Evolutionary conservation across 1,140 invertebrate genomes (phyloP).

Genomic region (Gryon sp.): DNA sequence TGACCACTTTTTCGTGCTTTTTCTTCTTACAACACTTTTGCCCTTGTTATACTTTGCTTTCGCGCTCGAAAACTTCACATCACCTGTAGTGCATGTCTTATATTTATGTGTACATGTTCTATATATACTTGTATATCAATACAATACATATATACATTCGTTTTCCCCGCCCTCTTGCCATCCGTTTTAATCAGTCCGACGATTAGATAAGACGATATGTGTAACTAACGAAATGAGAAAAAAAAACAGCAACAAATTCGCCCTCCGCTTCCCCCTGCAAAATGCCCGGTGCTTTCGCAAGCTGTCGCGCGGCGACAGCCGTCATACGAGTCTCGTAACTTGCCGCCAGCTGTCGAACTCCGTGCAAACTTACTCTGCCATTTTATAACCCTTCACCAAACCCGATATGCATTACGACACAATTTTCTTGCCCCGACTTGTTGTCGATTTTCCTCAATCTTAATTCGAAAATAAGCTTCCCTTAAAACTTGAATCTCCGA

Average conservation of each 20-base stretch:
- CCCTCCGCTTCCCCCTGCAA: neutral
- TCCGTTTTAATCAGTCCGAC: too few species aligned
- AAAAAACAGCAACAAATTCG: too few species aligned
- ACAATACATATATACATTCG: too few species aligned
- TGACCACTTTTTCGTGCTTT: neutral
- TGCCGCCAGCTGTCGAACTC: slow-evolving; percentile 62
- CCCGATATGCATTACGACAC: slow-evolving; percentile 15
- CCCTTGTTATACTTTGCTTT: neutral
- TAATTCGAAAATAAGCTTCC: slow-evolving; percentile 34
- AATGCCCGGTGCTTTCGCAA: slow-evolving; percentile 30
- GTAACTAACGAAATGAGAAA: slow-evolving; percentile 48
- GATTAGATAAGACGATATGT: slow-evolving; percentile 58
- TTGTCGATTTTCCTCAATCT: slow-evolving; percentile 6
- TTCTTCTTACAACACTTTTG: too few species aligned
- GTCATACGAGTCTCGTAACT: slow-evolving; percentile 62
- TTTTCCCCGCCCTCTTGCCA: too few species aligned
- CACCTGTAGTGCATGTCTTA: slow-evolving; percentile 21
- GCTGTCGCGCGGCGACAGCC: slow-evolving; percentile 61
- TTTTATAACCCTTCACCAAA: slow-evolving; percentile 46
- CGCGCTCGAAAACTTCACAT: neutral
- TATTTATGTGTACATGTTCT: too few species aligned
- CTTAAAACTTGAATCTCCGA: too few species aligned
- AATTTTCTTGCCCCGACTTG: slow-evolving; percentile 42
- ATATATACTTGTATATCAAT: too few species aligned
- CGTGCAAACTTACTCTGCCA: slow-evolving; percentile 41